These are phyloP conservation scores for Prunella himalayana DNA, from an alignment of 2,113 vertebrate genomes.

Conservation along the genomic window DNA sequence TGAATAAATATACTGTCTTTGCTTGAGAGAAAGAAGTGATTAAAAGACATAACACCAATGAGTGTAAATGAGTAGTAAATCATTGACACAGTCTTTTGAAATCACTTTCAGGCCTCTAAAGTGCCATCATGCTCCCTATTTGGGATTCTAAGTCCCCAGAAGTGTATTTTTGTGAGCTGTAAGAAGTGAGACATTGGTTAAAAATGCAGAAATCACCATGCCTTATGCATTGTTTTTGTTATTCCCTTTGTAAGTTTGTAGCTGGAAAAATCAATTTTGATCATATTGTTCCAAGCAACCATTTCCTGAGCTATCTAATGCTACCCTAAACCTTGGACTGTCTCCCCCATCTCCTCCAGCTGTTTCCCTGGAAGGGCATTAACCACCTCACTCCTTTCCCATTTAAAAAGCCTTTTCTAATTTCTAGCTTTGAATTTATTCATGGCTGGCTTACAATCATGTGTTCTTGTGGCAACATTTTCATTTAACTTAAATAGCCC, in stretches of 20 bases:
- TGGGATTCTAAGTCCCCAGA: background rate
- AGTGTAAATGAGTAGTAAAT: background rate
- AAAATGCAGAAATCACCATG: background rate
- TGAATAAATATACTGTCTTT: background rate
- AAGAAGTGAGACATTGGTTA: background rate
- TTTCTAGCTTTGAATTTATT: conserved; percentile 17
- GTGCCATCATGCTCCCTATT: background rate
- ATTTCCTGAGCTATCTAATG: background rate
- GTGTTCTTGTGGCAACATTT: background rate
- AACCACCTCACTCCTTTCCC: background rate
- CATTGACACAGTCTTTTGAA: background rate
- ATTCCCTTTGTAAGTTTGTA: background rate
- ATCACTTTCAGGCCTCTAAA: background rate
- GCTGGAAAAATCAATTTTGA: background rate
- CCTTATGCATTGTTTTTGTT: background rate
- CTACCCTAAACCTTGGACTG: background rate
- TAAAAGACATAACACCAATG: background rate
- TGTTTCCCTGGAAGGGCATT: background rate
- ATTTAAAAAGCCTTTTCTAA: background rate
- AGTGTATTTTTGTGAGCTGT: background rate
- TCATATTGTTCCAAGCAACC: background rate
- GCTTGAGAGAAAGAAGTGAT: conserved; percentile 19
- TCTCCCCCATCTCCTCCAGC: background rate
- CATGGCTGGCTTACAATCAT: background rate
- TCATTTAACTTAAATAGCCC: background rate